Evolutionary conservation across 2,113 vertebrate genomes (phyloP).

Genomic region (Alethe diademata): DNA sequence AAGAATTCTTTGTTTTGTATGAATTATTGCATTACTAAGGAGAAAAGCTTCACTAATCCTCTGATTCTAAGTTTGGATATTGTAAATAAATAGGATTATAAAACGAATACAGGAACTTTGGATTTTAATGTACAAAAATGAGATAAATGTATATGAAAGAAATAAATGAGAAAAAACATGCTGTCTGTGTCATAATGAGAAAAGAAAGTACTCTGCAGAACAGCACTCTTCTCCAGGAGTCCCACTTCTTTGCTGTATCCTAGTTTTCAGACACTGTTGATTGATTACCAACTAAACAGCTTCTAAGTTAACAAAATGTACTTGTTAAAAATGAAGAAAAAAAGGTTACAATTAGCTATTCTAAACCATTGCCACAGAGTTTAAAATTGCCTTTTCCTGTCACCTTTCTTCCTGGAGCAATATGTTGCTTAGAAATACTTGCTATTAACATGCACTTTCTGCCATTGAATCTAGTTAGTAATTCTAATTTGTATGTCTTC

Average conservation of each 20-base stretch:
- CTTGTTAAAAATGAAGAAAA: constrained; percentile 55
- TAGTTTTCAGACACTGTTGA: constrained; percentile 26
- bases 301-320: constrained; percentile 56
- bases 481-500: constrained; percentile 42
- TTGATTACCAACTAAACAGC: constrained; percentile 53
- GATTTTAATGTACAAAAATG: not conserved
- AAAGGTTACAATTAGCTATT: constrained; percentile 64
- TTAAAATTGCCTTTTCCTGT: constrained; percentile 55
- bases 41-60: not conserved
- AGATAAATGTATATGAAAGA: not conserved
- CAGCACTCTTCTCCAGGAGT: not conserved
- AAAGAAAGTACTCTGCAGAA: not conserved
- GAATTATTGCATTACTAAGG: not conserved
- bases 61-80: not conserved
- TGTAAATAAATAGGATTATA: not conserved
- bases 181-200: not conserved
- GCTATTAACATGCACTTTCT: constrained; percentile 50
- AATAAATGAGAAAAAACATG: not conserved
- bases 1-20: not conserved
- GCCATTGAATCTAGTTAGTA: constrained; percentile 43
- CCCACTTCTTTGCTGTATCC: not conserved
- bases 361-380: constrained; percentile 44
- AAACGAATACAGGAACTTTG: not conserved
- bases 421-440: constrained; percentile 48
- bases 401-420: constrained; percentile 55